Conservation (phyloP, 2,113 vertebrate genomes). For the Tragelaphus scriptus region DNA sequence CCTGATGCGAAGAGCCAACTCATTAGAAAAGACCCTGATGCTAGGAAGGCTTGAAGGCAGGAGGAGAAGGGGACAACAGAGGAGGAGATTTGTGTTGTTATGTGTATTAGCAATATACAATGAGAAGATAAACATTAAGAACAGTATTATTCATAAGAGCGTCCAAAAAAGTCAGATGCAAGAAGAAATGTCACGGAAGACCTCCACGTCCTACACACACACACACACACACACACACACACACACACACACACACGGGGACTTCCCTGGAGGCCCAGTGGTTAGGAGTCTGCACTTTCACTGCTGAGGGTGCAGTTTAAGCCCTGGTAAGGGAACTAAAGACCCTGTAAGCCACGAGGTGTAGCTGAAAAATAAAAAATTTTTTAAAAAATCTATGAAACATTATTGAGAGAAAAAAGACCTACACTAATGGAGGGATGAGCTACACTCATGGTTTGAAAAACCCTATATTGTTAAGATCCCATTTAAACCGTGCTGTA, state of each 20-base stretch:
- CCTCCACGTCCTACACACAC: background rate
- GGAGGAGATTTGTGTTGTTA: background rate
- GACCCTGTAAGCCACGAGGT: background rate
- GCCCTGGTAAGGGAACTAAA: background rate
- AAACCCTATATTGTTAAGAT: too few species aligned
- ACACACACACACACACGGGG: background rate
- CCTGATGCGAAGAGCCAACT: background rate
- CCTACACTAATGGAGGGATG: accelerated
- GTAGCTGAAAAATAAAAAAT: background rate
- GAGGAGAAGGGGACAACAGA: background rate
- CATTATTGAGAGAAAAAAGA: background rate
- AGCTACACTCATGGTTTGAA: accelerated
- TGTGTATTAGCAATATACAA: background rate
- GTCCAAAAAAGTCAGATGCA: background rate
- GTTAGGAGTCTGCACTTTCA: background rate
- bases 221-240: background rate
- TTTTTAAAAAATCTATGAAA: accelerated
- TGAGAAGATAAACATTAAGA: background rate
- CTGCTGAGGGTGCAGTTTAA: background rate
- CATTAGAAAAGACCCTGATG: background rate
- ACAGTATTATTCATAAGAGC: background rate
- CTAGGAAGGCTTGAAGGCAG: background rate
- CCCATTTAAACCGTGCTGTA: accelerated
- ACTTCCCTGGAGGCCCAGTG: background rate
- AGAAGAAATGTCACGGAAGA: background rate